Evolutionary conservation across 2,797 vertebrate species (phyloP).

Genomic region (Bradypodion ventrale): DNA sequence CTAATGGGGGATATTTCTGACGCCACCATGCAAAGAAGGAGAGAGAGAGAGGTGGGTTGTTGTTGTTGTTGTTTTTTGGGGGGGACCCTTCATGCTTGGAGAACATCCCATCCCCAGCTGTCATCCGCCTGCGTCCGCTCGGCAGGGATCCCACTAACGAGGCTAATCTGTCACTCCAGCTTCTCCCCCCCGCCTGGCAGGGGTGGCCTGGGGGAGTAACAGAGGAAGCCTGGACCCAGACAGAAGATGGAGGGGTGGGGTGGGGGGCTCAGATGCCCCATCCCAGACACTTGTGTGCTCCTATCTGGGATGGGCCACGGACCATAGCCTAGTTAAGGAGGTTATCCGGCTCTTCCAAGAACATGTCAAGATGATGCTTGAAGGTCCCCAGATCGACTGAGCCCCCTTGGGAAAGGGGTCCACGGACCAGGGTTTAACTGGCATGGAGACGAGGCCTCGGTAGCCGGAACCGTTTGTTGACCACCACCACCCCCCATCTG

Average conservation of each 20-base stretch:
- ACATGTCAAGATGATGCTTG: no score
- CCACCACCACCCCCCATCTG: no score
- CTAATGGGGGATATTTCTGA: neutral
- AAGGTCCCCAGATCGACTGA: neutral
- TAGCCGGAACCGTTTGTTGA: no score
- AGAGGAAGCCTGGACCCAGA: neutral
- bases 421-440: no score
- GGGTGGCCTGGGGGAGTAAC: neutral
- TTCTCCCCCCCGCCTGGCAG: neutral
- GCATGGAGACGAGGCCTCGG: no score
- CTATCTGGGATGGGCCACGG: neutral
- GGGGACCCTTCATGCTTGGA: no score
- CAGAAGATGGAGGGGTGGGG: neutral
- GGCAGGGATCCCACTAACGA: constrained; percentile 4
- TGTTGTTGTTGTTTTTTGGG: no score
- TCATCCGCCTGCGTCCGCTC: neutral
- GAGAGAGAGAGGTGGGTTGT: neutral
- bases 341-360: neutral
- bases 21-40: neutral
- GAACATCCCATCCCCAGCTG: neutral
- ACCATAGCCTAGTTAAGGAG: neutral
- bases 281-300: neutral
- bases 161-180: constrained; percentile 30
- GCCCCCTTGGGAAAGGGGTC: no score
- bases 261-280: neutral